A percentile compares a stretch with the other conserved stretches of the same genome.
Evolutionary conservation across 2,888 invertebrate genomes (phyloP).

Genomic region (Cetonia aurata): DNA sequence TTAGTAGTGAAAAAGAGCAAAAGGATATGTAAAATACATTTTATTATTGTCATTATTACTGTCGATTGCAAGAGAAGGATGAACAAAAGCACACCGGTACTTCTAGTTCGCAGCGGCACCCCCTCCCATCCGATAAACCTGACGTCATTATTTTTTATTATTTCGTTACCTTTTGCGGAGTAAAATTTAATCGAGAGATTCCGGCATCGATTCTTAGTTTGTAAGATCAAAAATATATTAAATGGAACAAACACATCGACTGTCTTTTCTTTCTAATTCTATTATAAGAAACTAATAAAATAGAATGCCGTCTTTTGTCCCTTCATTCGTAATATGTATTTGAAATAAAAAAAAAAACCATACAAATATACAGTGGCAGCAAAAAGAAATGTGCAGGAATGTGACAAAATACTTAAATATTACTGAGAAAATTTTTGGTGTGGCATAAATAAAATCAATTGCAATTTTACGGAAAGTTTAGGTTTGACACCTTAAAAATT

Average conservation of each 20-base stretch:
- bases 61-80: no score
- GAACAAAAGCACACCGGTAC: no score
- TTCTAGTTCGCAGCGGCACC: no score
- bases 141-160: no score
- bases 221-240: background rate
- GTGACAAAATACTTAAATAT: no score
- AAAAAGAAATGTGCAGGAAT: background rate
- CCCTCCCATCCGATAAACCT: no score
- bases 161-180: no score
- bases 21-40: background rate
- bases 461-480: no score
- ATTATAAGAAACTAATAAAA: background rate
- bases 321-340: no score
- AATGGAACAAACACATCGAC: background rate
- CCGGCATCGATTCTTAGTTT: background rate
- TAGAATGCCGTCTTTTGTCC: background rate
- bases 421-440: no score
- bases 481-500: no score
- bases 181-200: background rate
- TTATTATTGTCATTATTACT: slow-evolving; percentile 11
- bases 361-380: background rate
- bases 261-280: background rate
- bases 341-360: background rate
- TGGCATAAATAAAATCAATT: no score
- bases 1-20: slow-evolving; percentile 6